Evolutionary conservation across 1,140 invertebrate genomes (phyloP).

Genomic region (Caenorhabditis latens): DNA sequence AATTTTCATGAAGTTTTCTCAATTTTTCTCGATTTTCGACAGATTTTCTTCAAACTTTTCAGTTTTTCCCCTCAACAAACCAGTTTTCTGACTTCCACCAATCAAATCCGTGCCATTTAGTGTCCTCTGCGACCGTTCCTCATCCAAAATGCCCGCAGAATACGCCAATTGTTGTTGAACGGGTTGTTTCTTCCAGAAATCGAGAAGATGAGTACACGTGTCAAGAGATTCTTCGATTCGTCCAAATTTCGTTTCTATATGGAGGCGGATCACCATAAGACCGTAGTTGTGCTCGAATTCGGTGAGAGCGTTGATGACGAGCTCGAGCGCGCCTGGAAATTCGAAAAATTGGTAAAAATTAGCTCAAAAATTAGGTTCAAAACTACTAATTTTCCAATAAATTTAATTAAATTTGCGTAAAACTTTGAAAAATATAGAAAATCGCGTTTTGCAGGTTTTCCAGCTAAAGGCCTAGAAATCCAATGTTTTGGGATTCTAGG

Average conservation of each 20-base stretch:
- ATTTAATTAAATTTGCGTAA: not conserved
- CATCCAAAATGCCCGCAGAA: slow-evolving; percentile 23
- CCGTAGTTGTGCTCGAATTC: slow-evolving; percentile 77
- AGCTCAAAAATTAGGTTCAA: too few species aligned
- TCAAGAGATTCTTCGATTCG: slow-evolving; percentile 73
- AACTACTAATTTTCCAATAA: too few species aligned
- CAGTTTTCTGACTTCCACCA: slow-evolving; percentile 30
- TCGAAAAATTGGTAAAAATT: slow-evolving; percentile 14
- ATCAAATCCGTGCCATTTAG: slow-evolving; percentile 42
- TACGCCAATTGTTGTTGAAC: slow-evolving; percentile 22
- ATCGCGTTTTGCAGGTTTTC: not conserved
- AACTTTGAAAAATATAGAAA: not conserved
- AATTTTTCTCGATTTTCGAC: too few species aligned
- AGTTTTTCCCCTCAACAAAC: not conserved
- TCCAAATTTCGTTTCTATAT: slow-evolving; percentile 75
- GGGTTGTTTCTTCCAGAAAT: slow-evolving; percentile 69
- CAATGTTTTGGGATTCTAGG: not conserved
- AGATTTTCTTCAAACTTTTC: too few species aligned
- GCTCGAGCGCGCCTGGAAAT: slow-evolving; percentile 68
- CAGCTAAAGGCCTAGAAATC: not conserved
- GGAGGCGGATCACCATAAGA: slow-evolving; percentile 73
- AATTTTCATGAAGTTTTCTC: not conserved
- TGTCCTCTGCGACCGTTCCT: slow-evolving; percentile 47
- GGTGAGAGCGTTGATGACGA: slow-evolving; percentile 72
- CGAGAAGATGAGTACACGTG: slow-evolving; percentile 71